Conservation (phyloP, 64 coral and sea anemone species). For the Porites australiensis region DNA sequence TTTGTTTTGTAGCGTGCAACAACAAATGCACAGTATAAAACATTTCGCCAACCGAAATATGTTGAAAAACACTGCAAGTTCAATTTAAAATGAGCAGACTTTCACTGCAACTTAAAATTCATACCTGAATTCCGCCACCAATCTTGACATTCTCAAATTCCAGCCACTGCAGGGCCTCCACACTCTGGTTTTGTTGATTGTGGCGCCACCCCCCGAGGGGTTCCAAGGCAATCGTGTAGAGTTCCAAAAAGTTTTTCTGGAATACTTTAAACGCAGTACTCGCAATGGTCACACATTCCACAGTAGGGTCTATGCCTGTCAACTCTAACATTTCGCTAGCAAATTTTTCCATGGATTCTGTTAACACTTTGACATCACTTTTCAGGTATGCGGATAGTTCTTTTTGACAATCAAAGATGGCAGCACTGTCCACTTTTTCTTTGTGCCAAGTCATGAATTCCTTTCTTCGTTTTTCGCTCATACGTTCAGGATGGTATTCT, state of each 20-base stretch:
- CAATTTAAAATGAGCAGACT: no score
- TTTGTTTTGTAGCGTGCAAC: no score
- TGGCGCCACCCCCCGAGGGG: background rate
- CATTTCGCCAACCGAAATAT: no score
- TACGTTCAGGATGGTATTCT: background rate
- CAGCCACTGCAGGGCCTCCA: background rate
- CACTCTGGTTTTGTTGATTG: background rate
- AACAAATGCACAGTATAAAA: no score
- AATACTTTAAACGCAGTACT: background rate
- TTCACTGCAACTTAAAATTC: no score
- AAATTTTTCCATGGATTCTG: background rate
- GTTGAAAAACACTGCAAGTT: no score
- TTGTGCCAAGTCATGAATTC: background rate
- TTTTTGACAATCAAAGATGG: slow-evolving; percentile 27
- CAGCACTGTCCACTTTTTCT: background rate
- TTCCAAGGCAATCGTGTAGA: background rate
- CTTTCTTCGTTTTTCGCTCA: background rate
- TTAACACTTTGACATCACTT: slow-evolving; percentile 37
- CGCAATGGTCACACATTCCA: background rate
- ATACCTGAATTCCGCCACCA: no score
- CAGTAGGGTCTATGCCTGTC: background rate
- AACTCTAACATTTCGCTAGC: background rate
- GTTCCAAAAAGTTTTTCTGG: background rate
- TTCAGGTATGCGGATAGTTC: background rate
- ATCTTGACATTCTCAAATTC: no score